Evolutionary conservation across 2,113 vertebrate species (phyloP).

Genomic region (Acanthisitta chloris): DNA sequence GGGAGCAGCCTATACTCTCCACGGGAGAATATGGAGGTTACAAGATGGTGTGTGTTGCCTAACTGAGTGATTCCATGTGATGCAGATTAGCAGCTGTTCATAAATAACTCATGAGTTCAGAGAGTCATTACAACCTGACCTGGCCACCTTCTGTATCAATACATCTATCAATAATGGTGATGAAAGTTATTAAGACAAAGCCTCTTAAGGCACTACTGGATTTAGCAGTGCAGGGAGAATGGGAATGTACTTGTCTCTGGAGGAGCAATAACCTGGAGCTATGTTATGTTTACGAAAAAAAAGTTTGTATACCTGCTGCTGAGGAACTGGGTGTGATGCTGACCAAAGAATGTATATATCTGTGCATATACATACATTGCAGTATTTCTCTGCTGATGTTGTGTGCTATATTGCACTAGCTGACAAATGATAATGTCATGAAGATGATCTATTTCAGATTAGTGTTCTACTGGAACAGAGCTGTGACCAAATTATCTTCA

Average conservation of each 20-base stretch:
- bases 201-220: background rate
- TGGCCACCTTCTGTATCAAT: constrained; percentile 4
- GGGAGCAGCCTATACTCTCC: background rate
- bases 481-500: background rate
- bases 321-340: background rate
- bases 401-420: background rate
- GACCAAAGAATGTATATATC: background rate
- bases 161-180: constrained; percentile 18
- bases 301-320: background rate
- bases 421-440: background rate
- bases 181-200: constrained; percentile 3
- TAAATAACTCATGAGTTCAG: constrained; percentile 23
- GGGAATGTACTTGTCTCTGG: background rate
- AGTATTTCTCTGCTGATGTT: background rate
- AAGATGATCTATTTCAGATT: background rate
- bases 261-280: background rate
- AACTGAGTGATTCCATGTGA: background rate
- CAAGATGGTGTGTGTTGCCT: background rate
- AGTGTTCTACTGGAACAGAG: background rate
- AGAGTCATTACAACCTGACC: background rate
- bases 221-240: background rate
- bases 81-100: background rate
- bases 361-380: background rate
- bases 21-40: background rate
- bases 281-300: background rate